Percentiles rank a stretch among this genome's conserved stretches.
Conservation (phyloP, 2,113 vertebrate genomes). For the Uria lomvia region DNA sequence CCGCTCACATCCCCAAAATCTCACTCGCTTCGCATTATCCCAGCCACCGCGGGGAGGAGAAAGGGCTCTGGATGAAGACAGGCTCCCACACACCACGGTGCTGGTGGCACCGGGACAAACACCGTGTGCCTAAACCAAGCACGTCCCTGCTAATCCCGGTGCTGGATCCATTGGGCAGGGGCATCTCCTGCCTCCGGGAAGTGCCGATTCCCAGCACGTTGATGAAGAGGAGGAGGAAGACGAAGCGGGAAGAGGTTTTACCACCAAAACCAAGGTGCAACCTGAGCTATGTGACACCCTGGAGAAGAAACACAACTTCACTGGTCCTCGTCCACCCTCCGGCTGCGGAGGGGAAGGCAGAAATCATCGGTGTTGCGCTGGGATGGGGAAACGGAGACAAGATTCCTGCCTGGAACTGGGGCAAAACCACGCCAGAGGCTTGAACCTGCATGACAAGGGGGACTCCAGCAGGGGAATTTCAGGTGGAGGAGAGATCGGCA, state of each 20-base stretch:
- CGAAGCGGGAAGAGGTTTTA: not conserved
- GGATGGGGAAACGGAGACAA: no score
- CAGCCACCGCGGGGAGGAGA: accelerated
- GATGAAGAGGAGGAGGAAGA: not conserved
- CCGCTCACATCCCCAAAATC: accelerated
- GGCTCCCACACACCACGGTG: accelerated
- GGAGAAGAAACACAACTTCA: not conserved
- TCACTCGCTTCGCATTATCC: accelerated
- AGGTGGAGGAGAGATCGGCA: not conserved
- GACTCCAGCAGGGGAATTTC: not conserved
- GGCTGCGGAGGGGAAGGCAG: not conserved
- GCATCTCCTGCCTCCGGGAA: not conserved
- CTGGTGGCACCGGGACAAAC: not conserved
- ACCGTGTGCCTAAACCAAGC: not conserved
- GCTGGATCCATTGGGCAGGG: not conserved
- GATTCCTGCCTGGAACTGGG: no score
- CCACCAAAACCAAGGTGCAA: not conserved
- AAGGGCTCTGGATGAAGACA: not conserved
- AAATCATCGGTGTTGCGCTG: accelerated
- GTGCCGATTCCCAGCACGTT: no score
- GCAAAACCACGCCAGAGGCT: not conserved
- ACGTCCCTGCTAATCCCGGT: not conserved
- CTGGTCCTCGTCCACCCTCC: not conserved
- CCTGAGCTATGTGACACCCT: not conserved
- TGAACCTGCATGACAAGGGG: not conserved